phyloP scores from a whole-genome alignment of 2,888 invertebrate species.

The Oxytorus armatus region DNA sequence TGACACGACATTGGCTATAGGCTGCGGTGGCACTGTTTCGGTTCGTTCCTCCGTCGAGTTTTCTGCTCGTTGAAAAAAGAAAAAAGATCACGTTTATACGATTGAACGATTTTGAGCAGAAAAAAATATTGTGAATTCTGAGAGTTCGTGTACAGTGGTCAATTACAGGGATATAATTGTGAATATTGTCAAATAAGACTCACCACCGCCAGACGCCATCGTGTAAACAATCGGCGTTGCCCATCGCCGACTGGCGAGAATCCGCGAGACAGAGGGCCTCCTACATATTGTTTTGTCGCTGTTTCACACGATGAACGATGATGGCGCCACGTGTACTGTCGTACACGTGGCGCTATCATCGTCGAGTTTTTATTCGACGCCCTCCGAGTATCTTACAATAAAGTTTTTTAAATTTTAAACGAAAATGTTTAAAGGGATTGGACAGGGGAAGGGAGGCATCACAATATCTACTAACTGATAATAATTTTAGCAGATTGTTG shows the following conservation, averaged over 20 bases:
- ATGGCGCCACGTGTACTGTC: constrained; percentile 15
- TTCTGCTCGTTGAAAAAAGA: constrained; percentile 71
- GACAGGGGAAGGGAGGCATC: too few species aligned
- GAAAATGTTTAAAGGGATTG: too few species aligned
- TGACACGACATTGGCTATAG: constrained; percentile 80
- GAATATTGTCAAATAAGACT: constrained; percentile 72
- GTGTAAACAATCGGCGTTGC: constrained; percentile 77
- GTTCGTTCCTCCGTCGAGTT: constrained; percentile 80
- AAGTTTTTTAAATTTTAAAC: too few species aligned
- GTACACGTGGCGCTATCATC: constrained; percentile 4
- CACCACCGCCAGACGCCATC: constrained; percentile 83
- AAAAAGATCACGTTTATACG: neutral
- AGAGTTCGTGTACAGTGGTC: neutral
- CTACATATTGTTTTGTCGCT: neutral
- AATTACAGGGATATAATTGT: constrained; percentile 40
- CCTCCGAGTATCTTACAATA: too few species aligned
- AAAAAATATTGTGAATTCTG: constrained; percentile 5
- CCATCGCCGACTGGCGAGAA: constrained; percentile 62
- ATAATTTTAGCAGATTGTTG: too few species aligned
- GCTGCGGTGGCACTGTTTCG: constrained; percentile 76
- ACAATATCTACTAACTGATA: too few species aligned
- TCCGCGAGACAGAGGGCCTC: constrained; percentile 11
- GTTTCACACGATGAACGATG: neutral
- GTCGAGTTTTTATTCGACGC: neutral
- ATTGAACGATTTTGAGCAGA: neutral